Evolutionary conservation across 2,113 vertebrate species (phyloP), one percentile per base, ranked within the genome.

Genomic region (Apeltes quadracus): DNA sequence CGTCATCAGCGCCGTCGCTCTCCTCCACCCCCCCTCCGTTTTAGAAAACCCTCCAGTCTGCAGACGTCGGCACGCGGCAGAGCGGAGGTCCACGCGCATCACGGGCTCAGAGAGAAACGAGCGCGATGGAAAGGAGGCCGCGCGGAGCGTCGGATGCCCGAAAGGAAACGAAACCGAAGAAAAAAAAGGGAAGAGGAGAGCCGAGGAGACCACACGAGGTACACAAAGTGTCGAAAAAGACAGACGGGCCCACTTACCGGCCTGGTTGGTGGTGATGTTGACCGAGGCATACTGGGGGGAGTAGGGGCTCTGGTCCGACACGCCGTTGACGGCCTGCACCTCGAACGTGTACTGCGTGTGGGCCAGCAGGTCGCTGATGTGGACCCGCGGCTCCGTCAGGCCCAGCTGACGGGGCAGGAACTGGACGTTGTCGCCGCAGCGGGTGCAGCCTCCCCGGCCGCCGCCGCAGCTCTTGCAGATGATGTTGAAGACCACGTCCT

Each of bases 231-330:
- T 61, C 62, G 58, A 50, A 62, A 58, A 61, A 84, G 84, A 83
- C 84, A 84, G 82, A 84, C 87, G 88, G 69, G 46, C 63, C 76
- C 72, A 89, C 97, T 96, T 89, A 99, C 98, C 98, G 0, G 98
- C 98, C 82, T 99, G 98, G 93, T 99, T 99, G 88, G 98, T 99
- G 90, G 97, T 99, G 90, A 99, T 99, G 89, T 99, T 99, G 80
- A 99, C 96, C 0, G 98, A 96, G 12, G 96, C 85, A 0, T 98
- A 99, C 76, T 98, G 97, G 0, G 98, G 98, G 0, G 97, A 97
- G 92, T 98, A 97, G 22, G 96, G 98, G 85, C 97, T 99, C 94
- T 99, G 98, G 89, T 99, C 98, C 0, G 97, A 98, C 87, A 99
- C 98, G 0, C 97, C 98, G 0, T 99, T 99, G 85, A 99, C 97